phyloP scores from a whole-genome alignment of 1,140 invertebrate genomes.

The Lysiphlebus fabarum region DNA sequence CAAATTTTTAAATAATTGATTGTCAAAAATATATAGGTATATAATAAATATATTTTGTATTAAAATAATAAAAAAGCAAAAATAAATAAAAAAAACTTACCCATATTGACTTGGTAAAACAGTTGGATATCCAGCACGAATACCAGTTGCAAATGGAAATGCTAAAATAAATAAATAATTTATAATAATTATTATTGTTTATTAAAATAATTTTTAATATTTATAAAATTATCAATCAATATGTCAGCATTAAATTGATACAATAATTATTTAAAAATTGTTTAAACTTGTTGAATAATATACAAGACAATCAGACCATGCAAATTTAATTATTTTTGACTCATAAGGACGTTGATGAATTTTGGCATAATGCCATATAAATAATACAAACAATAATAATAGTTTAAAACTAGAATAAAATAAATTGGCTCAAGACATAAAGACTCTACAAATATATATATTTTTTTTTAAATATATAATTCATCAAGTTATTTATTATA shows the following conservation, averaged over 20 bases:
- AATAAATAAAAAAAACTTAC: slow-evolving; percentile 58
- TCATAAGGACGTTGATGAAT: slow-evolving; percentile 13
- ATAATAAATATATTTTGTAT: no score
- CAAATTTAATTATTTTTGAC: slow-evolving; percentile 22
- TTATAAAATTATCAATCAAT: background rate
- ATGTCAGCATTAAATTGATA: background rate
- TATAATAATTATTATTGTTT: background rate
- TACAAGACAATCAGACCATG: background rate
- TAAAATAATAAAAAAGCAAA: background rate
- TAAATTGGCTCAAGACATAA: slow-evolving; percentile 15
- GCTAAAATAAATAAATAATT: slow-evolving; percentile 52
- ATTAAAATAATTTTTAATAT: background rate
- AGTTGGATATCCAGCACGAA: slow-evolving; percentile 67
- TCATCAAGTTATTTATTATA: background rate
- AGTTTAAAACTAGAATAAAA: slow-evolving; percentile 8
- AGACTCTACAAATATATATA: slow-evolving; percentile 11
- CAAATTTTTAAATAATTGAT: no score
- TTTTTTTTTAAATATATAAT: background rate
- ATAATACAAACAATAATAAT: slow-evolving; percentile 1
- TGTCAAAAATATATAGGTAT: background rate
- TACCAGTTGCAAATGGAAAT: slow-evolving; percentile 64
- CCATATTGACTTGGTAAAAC: slow-evolving; percentile 70
- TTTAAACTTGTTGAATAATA: slow-evolving; percentile 1
- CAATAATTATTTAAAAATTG: background rate
- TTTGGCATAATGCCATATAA: slow-evolving; percentile 20